A percentile compares a stretch with the other conserved stretches of the same genome.
These are phyloP conservation scores for Cheilosia scutellata DNA, from an alignment of 2,888 invertebrate species.

Conservation along the genomic window DNA sequence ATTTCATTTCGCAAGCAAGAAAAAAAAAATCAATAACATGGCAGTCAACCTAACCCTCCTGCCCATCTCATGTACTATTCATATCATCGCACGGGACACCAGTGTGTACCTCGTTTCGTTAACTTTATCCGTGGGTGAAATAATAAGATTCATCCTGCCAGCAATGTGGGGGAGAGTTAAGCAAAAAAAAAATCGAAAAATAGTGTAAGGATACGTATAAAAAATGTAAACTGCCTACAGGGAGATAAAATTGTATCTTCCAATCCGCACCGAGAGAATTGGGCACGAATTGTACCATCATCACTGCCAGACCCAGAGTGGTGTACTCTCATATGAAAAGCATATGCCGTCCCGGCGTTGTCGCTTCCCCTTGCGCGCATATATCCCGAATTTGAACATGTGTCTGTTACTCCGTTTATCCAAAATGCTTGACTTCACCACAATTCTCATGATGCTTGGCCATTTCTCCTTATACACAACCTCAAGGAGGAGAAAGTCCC, in stretches of 20 bases:
- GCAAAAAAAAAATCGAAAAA: constrained; percentile 9
- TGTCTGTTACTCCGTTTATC: background rate
- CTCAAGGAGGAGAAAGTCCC: constrained; percentile 63
- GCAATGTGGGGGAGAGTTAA: constrained; percentile 8
- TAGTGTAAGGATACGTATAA: constrained; percentile 6
- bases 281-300: constrained; percentile 50
- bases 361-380: constrained; percentile 10
- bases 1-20: constrained; percentile 36
- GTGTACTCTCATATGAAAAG: constrained; percentile 41
- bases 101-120: constrained; percentile 55
- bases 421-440: constrained; percentile 68
- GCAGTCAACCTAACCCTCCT: constrained; percentile 42
- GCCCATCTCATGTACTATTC: constrained; percentile 55
- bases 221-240: constrained; percentile 51
- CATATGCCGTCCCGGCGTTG: constrained; percentile 49
- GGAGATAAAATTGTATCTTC: constrained; percentile 52
- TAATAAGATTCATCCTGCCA: constrained; percentile 76
- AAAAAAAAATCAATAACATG: constrained; percentile 65
- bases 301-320: constrained; percentile 1
- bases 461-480: constrained; percentile 43
- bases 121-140: constrained; percentile 73
- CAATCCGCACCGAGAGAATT: constrained; percentile 55
- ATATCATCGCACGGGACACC: constrained; percentile 44
- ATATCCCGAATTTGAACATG: constrained; percentile 37
- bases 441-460: constrained; percentile 25